phyloP scores from a whole-genome alignment of 1,140 invertebrate genomes.

The Drosophila ercepeae region DNA sequence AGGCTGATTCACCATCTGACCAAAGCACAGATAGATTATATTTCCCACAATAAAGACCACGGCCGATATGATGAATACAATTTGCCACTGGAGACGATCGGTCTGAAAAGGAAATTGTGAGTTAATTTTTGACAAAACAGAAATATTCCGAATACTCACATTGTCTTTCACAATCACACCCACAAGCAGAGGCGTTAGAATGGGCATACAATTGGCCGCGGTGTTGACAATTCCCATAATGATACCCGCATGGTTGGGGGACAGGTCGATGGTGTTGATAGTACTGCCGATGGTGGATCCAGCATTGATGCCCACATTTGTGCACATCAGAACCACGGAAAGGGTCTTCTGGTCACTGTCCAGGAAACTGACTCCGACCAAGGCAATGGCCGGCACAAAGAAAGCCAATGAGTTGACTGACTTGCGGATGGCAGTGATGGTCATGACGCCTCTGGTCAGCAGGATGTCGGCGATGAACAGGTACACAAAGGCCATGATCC shows the following conservation, averaged over 20 bases:
- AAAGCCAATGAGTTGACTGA: constrained; percentile 87
- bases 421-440: constrained; percentile 86
- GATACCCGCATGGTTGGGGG: constrained; percentile 90
- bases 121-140: not conserved
- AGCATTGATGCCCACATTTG: constrained; percentile 91
- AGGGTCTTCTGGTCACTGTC: constrained; percentile 84
- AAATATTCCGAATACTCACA: constrained; percentile 85
- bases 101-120: constrained; percentile 76
- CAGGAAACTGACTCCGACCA: constrained; percentile 87
- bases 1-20: constrained; percentile 86
- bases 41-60: constrained; percentile 88
- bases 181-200: constrained; percentile 88
- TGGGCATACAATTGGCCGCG: constrained; percentile 88
- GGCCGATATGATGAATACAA: constrained; percentile 90
- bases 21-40: constrained; percentile 88
- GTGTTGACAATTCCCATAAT: constrained; percentile 90
- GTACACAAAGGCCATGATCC: constrained; percentile 88
- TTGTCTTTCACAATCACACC: constrained; percentile 87
- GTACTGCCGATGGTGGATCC: constrained; percentile 89
- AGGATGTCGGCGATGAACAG: constrained; percentile 87
- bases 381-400: constrained; percentile 86
- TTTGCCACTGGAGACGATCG: constrained; percentile 87
- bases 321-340: constrained; percentile 87
- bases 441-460: constrained; percentile 85
- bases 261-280: constrained; percentile 89